Base-by-base conservation (phyloP, 1,140 invertebrate species). In the Ips typographus region DNA sequence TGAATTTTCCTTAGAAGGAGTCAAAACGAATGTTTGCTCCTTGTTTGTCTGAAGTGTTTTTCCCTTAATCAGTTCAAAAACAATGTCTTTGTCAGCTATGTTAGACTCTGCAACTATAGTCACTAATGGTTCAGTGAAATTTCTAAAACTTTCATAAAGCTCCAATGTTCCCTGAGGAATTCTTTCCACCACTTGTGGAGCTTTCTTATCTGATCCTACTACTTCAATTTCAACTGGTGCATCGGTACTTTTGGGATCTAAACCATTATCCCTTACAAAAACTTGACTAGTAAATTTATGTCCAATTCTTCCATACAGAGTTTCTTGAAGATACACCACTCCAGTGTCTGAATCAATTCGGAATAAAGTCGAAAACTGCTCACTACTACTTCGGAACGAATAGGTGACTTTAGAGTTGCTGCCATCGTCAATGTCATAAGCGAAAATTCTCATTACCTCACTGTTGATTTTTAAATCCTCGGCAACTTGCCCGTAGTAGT, bases 381-480 rank as follows among this genome's bases (percentile, higher is more conserved):
- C 53, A 47, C 62, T 51, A 43, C 65, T 62, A 40, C 73, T 71
- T 8, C 56, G 43, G 59, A 79, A 76, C 41, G 68, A 72, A 75
- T 89, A 90, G 4, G 79, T 76, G 2, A 95, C 86, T 70, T 89
- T 88, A 43, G 91, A 92, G 82, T 94, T 94, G 74, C 91, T 88
- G 4, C 92, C 91, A 76, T 94, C 91, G 77, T 95, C 93, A 67
- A 93, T 90, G 80, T 95, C 93, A 7, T 92, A 94, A 2, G 93
- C 93, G 47, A 92, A 92, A 77, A 94, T 91, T 77, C 91, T 84
- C 90, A 94, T 93, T 44, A 94, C 92, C 76, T 92, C 90, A 51
- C 85, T 82, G n/a, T 84, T 85, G 40, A 85, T 80, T 7, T 81
- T 79, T 62, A 90, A 81, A 82, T 94, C 91, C 84, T 89, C 87